Conservation (phyloP, 2,113 vertebrate genomes). For the Chrysochloris asiatica region DNA sequence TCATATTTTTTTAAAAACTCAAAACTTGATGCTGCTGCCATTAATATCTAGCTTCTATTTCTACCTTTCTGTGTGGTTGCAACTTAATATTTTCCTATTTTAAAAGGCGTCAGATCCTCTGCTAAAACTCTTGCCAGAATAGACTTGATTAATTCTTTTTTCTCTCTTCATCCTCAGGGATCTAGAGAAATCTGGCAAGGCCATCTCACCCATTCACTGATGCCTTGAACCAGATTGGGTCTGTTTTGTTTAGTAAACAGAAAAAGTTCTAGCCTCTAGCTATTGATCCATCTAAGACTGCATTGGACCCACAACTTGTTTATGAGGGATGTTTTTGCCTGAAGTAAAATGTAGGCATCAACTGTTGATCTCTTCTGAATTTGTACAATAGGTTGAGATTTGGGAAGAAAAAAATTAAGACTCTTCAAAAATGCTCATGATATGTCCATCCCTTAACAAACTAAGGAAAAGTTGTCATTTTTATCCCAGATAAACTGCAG, state of each 20-base stretch:
- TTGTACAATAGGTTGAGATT: background rate
- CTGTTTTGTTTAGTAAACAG: conserved; percentile 48
- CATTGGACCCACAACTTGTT: background rate
- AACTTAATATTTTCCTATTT: background rate
- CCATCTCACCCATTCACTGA: background rate
- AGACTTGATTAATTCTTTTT: conserved; percentile 45
- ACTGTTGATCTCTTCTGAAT: conserved; percentile 19
- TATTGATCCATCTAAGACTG: background rate
- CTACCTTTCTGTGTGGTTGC: conserved; percentile 9
- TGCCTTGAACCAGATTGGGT: background rate
- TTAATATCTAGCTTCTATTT: background rate
- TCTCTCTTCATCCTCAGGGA: conserved; percentile 13
- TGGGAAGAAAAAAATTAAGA: background rate
- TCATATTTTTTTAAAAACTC: conserved; percentile 2
- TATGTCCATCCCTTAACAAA: conserved; percentile 16
- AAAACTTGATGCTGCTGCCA: background rate
- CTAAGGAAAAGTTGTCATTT: background rate
- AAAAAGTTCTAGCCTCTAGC: background rate
- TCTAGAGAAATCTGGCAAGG: background rate
- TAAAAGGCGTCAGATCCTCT: background rate
- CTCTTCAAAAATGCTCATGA: background rate
- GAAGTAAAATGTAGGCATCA: conserved; percentile 1
- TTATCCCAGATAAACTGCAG: background rate
- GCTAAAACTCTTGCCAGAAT: background rate
- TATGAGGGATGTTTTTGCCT: conserved; percentile 38